Percentiles rank a stretch among this genome's conserved stretches.
phyloP scores from a whole-genome alignment of 2,113 vertebrate genomes.

The Globicephala melas region DNA sequence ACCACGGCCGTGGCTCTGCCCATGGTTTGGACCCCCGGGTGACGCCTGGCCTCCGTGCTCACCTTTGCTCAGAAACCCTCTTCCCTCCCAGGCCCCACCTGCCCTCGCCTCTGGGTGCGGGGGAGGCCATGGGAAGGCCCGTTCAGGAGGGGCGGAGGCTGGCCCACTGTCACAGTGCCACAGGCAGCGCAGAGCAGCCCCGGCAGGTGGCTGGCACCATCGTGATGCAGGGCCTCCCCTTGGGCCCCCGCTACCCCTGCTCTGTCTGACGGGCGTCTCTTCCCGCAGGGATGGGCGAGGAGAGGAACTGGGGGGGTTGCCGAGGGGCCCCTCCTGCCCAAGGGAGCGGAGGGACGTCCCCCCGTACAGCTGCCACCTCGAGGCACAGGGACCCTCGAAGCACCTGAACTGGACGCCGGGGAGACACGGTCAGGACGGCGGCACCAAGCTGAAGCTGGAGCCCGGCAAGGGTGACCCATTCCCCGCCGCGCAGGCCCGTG shows the following conservation, averaged over 20 bases:
- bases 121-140: neutral
- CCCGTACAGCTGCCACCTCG: constrained; percentile 79
- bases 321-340: constrained; percentile 69
- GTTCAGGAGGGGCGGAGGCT: neutral
- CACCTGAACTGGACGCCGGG: constrained; percentile 86
- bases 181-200: neutral
- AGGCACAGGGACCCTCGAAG: constrained; percentile 79
- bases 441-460: constrained; percentile 82
- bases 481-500: constrained; percentile 80
- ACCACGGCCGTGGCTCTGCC: neutral
- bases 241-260: accelerated
- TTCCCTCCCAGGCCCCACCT: too few species aligned
- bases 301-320: constrained; percentile 77
- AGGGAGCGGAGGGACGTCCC: constrained; percentile 82
- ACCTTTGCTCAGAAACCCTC: neutral
- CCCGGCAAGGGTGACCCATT: constrained; percentile 74
- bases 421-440: constrained; percentile 80
- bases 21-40: neutral
- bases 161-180: too few species aligned
- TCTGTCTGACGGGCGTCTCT: neutral
- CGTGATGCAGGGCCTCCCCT: neutral
- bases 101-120: accelerated
- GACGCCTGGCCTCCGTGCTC: neutral
- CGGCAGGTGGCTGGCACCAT: neutral
- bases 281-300: constrained; percentile 74